phyloP scores from a whole-genome alignment of 2,797 vertebrate genomes.

The Eleutherodactylus coqui region DNA sequence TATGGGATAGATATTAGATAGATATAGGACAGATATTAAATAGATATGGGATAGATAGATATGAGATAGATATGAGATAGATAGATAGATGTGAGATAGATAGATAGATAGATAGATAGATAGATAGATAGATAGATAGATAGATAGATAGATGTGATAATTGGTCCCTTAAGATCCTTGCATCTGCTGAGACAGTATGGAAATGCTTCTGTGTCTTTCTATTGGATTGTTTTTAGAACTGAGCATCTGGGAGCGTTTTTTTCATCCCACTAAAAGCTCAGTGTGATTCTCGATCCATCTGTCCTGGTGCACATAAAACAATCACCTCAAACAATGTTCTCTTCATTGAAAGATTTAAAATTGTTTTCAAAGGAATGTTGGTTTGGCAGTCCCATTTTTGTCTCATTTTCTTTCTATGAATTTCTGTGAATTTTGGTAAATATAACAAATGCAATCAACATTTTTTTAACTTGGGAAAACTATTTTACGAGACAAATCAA shows the following conservation, averaged over 20 bases:
- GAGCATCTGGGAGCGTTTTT: slow-evolving; percentile 49
- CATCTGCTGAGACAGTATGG: neutral
- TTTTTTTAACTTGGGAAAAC: neutral
- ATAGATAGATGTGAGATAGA: neutral
- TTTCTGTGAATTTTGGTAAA: neutral
- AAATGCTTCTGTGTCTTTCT: slow-evolving; percentile 24
- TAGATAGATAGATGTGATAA: neutral
- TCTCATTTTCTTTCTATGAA: neutral
- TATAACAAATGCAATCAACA: neutral
- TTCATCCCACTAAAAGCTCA: slow-evolving; percentile 41
- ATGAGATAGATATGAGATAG: neutral
- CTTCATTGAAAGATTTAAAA: slow-evolving; percentile 38
- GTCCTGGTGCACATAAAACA: slow-evolving; percentile 46
- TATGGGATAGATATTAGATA: neutral
- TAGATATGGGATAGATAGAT: neutral
- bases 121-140: slow-evolving; percentile 3
- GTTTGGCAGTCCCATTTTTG: neutral
- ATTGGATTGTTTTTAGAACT: neutral
- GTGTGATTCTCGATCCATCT: slow-evolving; percentile 52
- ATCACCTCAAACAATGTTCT: slow-evolving; percentile 57
- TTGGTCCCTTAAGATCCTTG: neutral
- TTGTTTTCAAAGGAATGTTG: slow-evolving; percentile 43
- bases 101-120: slow-evolving; percentile 7
- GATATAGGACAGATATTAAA: neutral
- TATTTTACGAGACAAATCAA: neutral